Percentiles rank a stretch among this genome's conserved stretches.
These are phyloP conservation scores for Hypothenemus hampei DNA, from an alignment of 1,140 invertebrate species.

Conservation along the genomic window DNA sequence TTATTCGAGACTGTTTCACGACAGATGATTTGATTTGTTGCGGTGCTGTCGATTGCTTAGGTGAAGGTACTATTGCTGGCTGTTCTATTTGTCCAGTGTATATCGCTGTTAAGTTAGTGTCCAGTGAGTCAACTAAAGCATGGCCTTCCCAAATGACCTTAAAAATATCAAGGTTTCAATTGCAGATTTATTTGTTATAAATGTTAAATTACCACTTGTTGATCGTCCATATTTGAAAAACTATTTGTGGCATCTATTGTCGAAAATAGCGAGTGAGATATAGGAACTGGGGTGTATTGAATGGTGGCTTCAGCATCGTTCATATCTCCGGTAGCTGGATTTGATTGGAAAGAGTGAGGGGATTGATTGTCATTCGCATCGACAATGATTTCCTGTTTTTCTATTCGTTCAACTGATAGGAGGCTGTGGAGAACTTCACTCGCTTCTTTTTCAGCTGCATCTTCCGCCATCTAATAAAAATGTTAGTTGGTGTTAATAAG, in stretches of 20 bases:
- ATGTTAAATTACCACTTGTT: constrained; percentile 36
- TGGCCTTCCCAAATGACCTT: constrained; percentile 60
- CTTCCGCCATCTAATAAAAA: constrained; percentile 38
- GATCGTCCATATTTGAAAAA: constrained; percentile 42
- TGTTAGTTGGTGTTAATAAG: not conserved
- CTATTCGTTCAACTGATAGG: constrained; percentile 55
- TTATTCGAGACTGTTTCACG: not conserved
- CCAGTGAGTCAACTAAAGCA: constrained; percentile 52
- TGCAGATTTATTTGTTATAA: not conserved
- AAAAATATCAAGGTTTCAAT: constrained; percentile 11
- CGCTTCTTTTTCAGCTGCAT: constrained; percentile 57
- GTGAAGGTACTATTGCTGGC: constrained; percentile 21
- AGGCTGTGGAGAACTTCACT: constrained; percentile 61
- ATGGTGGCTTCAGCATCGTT: constrained; percentile 50
- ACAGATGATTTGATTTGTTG: not conserved
- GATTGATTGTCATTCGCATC: constrained; percentile 35
- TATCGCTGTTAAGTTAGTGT: constrained; percentile 36
- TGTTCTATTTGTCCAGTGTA: constrained; percentile 35
- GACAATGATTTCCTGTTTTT: constrained; percentile 52
- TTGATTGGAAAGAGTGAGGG: constrained; percentile 37
- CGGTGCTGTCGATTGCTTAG: not conserved
- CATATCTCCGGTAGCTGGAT: constrained; percentile 44
- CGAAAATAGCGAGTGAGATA: constrained; percentile 42
- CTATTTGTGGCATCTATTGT: constrained; percentile 39
- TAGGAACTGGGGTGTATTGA: constrained; percentile 53